A percentile compares a stretch with the other conserved stretches of the same genome.
Conservation (phyloP, 2,888 invertebrate genomes). For the Epinotia bilunana region DNA sequence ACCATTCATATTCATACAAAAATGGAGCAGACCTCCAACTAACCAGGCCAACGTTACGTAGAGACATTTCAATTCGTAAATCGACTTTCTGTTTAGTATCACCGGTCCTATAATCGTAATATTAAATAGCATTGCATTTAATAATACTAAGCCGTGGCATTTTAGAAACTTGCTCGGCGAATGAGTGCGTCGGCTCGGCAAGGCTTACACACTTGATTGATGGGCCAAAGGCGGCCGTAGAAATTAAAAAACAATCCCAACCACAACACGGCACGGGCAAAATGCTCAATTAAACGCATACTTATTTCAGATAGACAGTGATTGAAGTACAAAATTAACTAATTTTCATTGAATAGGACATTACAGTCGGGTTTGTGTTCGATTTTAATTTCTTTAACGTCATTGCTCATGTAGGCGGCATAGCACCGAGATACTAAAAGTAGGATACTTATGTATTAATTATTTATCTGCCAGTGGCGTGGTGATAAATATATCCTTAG, state of each 20-base stretch:
- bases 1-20: background rate
- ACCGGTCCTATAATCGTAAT: background rate
- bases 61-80: background rate
- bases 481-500: background rate
- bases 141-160: constrained; percentile 33
- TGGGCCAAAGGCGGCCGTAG: constrained; percentile 74
- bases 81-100: background rate
- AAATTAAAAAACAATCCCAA: constrained; percentile 64
- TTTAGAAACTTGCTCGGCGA: constrained; percentile 42
- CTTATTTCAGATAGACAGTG: constrained; percentile 43
- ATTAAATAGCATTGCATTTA: constrained; percentile 21
- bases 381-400: constrained; percentile 3
- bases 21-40: background rate
- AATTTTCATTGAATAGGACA: constrained; percentile 41
- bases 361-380: constrained; percentile 3
- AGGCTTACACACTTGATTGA: constrained; percentile 74
- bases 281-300: constrained; percentile 64
- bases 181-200: constrained; percentile 43
- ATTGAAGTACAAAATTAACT: constrained; percentile 37
- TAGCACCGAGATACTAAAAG: background rate
- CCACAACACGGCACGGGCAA: constrained; percentile 55
- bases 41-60: background rate
- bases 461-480: background rate
- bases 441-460: background rate
- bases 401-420: constrained; percentile 10